A percentile compares a stretch with the other conserved stretches of the same genome.
phyloP scores from a whole-genome alignment of 2,888 invertebrate species.

The Drosophila neotestacea region DNA sequence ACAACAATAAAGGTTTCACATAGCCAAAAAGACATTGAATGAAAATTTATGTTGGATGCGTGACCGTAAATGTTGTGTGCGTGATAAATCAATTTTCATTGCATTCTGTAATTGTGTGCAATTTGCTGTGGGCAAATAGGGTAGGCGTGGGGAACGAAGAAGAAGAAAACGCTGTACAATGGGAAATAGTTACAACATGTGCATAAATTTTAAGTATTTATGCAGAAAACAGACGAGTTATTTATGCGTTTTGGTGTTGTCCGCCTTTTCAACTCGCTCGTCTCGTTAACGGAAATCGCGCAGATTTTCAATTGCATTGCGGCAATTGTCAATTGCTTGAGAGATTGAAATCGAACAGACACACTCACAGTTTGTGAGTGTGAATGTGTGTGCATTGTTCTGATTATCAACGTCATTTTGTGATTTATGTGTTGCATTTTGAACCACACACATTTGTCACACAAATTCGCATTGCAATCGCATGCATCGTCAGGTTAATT shows the following conservation, averaged over 20 bases:
- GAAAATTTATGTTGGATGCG: conserved; percentile 76
- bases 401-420: conserved; percentile 66
- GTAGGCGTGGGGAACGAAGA: background rate
- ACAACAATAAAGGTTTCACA: conserved; percentile 36
- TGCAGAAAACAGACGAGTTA: conserved; percentile 53
- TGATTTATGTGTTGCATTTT: conserved; percentile 73
- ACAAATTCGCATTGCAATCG: conserved; percentile 41
- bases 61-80: conserved; percentile 77
- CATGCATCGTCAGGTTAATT: conserved; percentile 69
- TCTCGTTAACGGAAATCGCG: conserved; percentile 65
- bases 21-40: conserved; percentile 72
- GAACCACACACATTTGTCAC: conserved; percentile 57
- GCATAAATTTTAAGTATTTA: conserved; percentile 71
- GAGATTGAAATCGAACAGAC: conserved; percentile 63
- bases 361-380: conserved; percentile 12
- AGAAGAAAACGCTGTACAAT: conserved; percentile 11
- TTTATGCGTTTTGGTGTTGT: conserved; percentile 58
- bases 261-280: conserved; percentile 40
- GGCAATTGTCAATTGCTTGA: conserved; percentile 74
- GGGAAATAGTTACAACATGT: conserved; percentile 24
- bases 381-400: conserved; percentile 33
- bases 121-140: conserved; percentile 41
- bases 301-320: conserved; percentile 71
- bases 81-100: conserved; percentile 80
- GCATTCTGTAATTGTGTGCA: conserved; percentile 78